These are phyloP conservation scores for Glyphotaelius pellucidus DNA, from an alignment of 2,888 invertebrate species.

Conservation along the genomic window DNA sequence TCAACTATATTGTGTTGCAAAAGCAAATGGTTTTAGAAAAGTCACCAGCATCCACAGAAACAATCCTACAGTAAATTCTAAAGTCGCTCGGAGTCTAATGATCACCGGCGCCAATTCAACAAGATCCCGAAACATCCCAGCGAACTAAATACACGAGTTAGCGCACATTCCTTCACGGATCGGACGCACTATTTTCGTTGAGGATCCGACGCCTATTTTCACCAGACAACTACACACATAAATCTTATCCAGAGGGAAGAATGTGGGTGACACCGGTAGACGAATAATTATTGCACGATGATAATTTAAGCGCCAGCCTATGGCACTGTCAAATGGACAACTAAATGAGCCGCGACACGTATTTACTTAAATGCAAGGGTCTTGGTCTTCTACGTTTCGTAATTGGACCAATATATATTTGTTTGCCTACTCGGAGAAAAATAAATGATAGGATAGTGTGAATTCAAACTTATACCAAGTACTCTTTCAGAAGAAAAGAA, in stretches of 20 bases:
- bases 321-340: neutral
- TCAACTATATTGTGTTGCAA: neutral
- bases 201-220: neutral
- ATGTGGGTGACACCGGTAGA: conserved; percentile 14
- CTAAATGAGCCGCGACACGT: neutral
- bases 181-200: conserved; percentile 39
- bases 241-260: conserved; percentile 34
- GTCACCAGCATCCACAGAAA: too few relatives aligned
- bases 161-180: conserved; percentile 39
- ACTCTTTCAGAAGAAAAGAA: neutral
- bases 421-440: neutral
- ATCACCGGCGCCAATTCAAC: conserved; percentile 29
- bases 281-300: neutral
- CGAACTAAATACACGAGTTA: conserved; percentile 37
- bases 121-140: conserved; percentile 36
- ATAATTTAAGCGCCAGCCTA: conserved; percentile 32
- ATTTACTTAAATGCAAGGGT: neutral
- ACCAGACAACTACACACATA: neutral
- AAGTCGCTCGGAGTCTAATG: neutral
- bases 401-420: neutral
- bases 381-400: neutral
- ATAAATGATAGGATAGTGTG: neutral
- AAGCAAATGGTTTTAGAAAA: neutral
- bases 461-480: neutral
- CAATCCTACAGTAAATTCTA: neutral